A percentile compares a stretch with the other conserved stretches of the same genome.
phyloP scores from a whole-genome alignment of 2,888 invertebrate species.

The Hypolimnas misippus region DNA sequence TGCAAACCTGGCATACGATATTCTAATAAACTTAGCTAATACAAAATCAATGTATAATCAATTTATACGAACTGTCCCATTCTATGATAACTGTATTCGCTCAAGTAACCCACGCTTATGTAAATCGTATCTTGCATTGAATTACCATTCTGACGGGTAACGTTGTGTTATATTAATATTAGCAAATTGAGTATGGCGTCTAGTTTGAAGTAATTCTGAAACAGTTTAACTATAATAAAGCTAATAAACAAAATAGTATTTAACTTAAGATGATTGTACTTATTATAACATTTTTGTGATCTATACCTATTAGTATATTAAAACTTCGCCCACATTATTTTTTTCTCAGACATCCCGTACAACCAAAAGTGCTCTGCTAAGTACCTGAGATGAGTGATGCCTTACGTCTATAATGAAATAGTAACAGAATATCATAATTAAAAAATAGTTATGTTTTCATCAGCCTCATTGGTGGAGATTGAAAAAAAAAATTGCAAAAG shows the following conservation, averaged over 20 bases:
- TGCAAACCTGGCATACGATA: neutral
- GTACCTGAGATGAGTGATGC: too few species aligned
- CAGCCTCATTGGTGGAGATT: too few species aligned
- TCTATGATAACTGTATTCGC: constrained; percentile 19
- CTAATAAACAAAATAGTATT: neutral
- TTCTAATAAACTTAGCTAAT: constrained; percentile 2
- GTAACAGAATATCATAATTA: too few species aligned
- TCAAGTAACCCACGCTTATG: constrained; percentile 35
- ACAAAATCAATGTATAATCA: neutral
- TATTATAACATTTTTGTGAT: too few species aligned
- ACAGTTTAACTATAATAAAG: constrained; percentile 18
- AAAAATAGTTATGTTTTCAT: too few species aligned
- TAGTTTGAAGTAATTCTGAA: constrained; percentile 26
- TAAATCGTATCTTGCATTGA: constrained; percentile 35
- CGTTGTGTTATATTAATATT: constrained; percentile 31
- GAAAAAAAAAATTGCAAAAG: too few species aligned
- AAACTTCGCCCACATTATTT: too few species aligned
- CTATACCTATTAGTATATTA: too few species aligned
- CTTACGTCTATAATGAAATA: too few species aligned
- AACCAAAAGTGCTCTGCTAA: too few species aligned
- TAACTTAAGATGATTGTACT: too few species aligned
- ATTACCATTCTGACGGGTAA: constrained; percentile 34
- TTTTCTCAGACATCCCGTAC: too few species aligned
- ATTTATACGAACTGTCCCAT: constrained; percentile 14
- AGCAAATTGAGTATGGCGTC: constrained; percentile 28